phyloP scores from a whole-genome alignment of 2,797 vertebrate species.

The Urocyon cinereoargenteus region DNA sequence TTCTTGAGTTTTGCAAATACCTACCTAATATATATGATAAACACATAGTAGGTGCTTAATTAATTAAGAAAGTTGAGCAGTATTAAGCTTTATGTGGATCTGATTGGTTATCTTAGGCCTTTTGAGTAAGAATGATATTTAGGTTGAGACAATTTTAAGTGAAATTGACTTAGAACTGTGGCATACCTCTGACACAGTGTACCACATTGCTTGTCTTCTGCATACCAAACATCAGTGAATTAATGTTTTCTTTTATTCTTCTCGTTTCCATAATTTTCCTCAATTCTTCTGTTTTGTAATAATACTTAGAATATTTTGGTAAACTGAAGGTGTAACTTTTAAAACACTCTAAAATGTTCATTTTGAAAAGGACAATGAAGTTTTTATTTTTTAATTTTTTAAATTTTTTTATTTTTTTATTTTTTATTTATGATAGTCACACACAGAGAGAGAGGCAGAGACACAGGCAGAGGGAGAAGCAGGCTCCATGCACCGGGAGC shows the following conservation, averaged over 20 bases:
- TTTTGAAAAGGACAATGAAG: slow-evolving; percentile 41
- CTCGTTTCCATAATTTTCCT: neutral
- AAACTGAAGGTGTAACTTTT: neutral
- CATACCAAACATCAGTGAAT: neutral
- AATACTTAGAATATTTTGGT: neutral
- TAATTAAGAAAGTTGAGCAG: neutral
- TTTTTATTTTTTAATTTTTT: neutral
- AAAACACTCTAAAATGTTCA: slow-evolving; percentile 26
- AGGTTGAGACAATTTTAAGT: slow-evolving; percentile 6
- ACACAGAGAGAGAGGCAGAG: too few species aligned
- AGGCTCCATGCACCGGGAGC: too few species aligned
- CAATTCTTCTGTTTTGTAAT: neutral
- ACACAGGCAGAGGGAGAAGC: too few species aligned
- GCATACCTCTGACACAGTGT: neutral
- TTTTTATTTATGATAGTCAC: too few species aligned
- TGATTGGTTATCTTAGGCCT: neutral
- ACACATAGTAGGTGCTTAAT: neutral
- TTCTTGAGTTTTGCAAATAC: neutral
- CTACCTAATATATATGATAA: neutral
- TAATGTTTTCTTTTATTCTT: slow-evolving; percentile 21
- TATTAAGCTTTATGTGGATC: neutral
- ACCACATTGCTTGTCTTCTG: neutral
- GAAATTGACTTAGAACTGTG: slow-evolving; percentile 13
- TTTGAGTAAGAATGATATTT: slow-evolving; percentile 38
- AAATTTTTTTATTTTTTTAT: too few species aligned